Evolutionary conservation across 1,140 invertebrate species (phyloP).

Genomic region (Leptoteleia sp.): DNA sequence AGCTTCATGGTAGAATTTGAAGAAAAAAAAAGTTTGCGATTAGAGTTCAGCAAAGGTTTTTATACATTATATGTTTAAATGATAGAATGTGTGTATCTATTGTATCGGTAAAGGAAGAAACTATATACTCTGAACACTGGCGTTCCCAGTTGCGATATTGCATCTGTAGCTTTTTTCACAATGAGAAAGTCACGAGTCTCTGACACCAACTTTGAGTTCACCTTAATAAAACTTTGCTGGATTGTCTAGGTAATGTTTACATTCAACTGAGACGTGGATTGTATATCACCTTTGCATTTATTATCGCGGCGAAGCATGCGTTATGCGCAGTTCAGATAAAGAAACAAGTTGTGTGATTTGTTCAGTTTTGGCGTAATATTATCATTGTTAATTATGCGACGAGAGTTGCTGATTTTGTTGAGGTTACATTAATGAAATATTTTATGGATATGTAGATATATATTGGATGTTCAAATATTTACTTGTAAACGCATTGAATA

Average conservation of each 20-base stretch:
- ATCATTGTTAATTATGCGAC: conserved; percentile 40
- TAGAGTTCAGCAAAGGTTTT: conserved; percentile 57
- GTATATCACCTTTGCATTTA: conserved; percentile 29
- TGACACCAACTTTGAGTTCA: neutral
- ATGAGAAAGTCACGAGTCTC: conserved; percentile 26
- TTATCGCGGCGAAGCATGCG: conserved; percentile 34
- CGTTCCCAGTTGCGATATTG: conserved; percentile 43
- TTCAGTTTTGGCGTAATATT: conserved; percentile 41
- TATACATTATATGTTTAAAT: conserved; percentile 64
- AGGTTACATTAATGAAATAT: conserved; percentile 42
- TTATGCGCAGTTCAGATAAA: conserved; percentile 38
- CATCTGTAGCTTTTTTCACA: conserved; percentile 49
- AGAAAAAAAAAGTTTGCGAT: conserved; percentile 14
- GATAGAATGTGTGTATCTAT: conserved; percentile 50
- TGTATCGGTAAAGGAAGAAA: conserved; percentile 32
- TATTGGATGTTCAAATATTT: conserved; percentile 55
- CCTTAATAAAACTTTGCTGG: no score
- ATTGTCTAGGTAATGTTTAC: conserved; percentile 2
- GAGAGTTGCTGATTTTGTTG: conserved; percentile 29
- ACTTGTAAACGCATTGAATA: conserved; percentile 48
- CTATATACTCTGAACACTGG: conserved; percentile 49
- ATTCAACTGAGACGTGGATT: conserved; percentile 7
- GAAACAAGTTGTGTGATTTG: conserved; percentile 40
- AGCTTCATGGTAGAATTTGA: conserved; percentile 20
- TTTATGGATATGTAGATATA: conserved; percentile 46